Evolutionary conservation across 2,888 invertebrate species (phyloP).

Genomic region (Lobophora halterata): DNA sequence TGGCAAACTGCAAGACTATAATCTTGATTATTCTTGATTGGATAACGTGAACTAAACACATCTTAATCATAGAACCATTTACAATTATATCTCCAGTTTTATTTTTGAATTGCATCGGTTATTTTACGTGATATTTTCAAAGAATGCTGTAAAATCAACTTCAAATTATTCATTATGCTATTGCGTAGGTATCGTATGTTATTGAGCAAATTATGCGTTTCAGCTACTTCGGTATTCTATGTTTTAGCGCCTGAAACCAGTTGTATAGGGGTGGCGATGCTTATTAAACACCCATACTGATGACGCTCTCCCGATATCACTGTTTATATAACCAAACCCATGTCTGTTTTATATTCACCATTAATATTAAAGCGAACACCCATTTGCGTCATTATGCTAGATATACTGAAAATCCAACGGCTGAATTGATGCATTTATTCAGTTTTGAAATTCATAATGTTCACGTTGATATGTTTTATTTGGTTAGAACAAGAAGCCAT

Average conservation of each 20-base stretch:
- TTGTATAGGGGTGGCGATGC: constrained; percentile 25
- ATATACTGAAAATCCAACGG: constrained; percentile 54
- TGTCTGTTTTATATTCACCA: constrained; percentile 69
- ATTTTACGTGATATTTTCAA: too few relatives aligned
- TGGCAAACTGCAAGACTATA: not conserved
- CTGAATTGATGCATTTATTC: constrained; percentile 48
- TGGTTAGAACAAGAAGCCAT: constrained; percentile 31
- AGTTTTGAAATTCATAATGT: constrained; percentile 50
- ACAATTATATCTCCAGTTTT: too few relatives aligned
- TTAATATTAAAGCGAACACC: constrained; percentile 67
- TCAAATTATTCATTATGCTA: too few relatives aligned
- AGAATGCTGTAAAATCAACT: too few relatives aligned
- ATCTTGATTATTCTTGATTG: not conserved
- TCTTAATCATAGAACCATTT: too few relatives aligned
- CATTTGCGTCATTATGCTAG: constrained; percentile 55
- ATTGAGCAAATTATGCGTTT: not conserved
- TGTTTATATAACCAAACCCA: constrained; percentile 38
- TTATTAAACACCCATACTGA: constrained; percentile 36
- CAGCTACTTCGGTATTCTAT: constrained; percentile 1
- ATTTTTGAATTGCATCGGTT: too few relatives aligned
- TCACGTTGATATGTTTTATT: constrained; percentile 5
- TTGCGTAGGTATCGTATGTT: too few relatives aligned
- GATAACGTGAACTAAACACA: too few relatives aligned
- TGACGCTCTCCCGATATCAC: constrained; percentile 35
- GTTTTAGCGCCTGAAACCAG: constrained; percentile 3